phyloP scores from a whole-genome alignment of 2,113 vertebrate genomes.

The Naja naja region DNA sequence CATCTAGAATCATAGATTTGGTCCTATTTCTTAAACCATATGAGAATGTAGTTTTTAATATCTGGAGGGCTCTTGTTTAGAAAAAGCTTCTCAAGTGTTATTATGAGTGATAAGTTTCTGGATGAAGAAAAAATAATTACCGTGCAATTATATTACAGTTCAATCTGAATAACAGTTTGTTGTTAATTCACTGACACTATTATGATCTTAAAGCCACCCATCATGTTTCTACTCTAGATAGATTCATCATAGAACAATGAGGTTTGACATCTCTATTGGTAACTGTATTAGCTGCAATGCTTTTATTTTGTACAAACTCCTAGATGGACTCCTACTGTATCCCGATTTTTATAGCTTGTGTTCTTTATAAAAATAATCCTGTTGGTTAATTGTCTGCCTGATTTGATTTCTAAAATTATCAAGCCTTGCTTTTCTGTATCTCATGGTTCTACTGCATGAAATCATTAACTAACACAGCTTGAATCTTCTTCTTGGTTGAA shows the following conservation, averaged over 20 bases:
- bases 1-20: neutral
- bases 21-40: neutral
- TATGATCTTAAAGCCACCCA: neutral
- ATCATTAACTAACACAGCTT: neutral
- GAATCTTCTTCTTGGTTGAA: neutral
- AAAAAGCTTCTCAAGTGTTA: neutral
- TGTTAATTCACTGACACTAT: neutral
- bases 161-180: neutral
- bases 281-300: neutral
- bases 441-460: no score
- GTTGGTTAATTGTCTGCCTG: neutral
- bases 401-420: neutral
- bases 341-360: neutral
- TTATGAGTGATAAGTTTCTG: neutral
- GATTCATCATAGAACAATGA: neutral
- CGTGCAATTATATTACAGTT: neutral
- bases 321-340: neutral
- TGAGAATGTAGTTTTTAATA: neutral
- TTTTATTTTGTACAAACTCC: neutral
- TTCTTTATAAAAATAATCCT: neutral
- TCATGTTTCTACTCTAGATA: neutral
- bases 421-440: neutral
- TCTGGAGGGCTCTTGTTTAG: neutral
- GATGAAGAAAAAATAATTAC: neutral
- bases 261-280: neutral